Conservation (phyloP, 2,113 vertebrate species). For the Onychostoma macrolepis region DNA sequence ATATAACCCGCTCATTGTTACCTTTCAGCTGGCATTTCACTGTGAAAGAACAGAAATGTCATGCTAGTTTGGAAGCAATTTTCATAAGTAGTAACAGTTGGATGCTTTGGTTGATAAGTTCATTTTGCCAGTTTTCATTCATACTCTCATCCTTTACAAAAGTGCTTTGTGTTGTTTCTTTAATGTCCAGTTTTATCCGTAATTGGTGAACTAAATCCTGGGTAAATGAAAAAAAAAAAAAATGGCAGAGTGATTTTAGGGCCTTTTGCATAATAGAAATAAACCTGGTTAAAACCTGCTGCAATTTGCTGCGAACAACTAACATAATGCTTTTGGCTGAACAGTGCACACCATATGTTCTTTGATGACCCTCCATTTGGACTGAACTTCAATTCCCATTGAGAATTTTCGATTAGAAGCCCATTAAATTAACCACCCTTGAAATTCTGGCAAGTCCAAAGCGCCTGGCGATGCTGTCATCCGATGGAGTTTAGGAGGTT, state of each 20-base stretch:
- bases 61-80: neutral
- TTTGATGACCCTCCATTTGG: constrained; percentile 37
- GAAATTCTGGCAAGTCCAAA: constrained; percentile 34
- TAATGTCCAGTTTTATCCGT: constrained; percentile 4
- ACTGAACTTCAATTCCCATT: constrained; percentile 10
- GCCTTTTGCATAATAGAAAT: constrained; percentile 36
- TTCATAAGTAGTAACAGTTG: neutral
- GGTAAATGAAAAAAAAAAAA: constrained; percentile 35
- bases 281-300: constrained; percentile 44
- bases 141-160: neutral
- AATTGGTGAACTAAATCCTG: constrained; percentile 26
- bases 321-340: constrained; percentile 33
- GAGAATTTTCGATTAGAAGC: constrained; percentile 41
- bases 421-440: constrained; percentile 50
- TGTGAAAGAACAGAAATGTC: neutral
- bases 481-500: neutral
- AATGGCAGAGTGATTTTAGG: constrained; percentile 18
- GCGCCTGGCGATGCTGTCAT: neutral
- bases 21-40: neutral
- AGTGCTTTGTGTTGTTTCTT: neutral
- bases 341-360: constrained; percentile 34
- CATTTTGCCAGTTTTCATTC: neutral
- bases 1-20: neutral
- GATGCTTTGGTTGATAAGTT: neutral
- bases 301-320: constrained; percentile 35